Evolutionary conservation across 2,888 invertebrate genomes (phyloP), one percentile per base, ranked within the genome.

Genomic region (Chrysolina haemoptera): DNA sequence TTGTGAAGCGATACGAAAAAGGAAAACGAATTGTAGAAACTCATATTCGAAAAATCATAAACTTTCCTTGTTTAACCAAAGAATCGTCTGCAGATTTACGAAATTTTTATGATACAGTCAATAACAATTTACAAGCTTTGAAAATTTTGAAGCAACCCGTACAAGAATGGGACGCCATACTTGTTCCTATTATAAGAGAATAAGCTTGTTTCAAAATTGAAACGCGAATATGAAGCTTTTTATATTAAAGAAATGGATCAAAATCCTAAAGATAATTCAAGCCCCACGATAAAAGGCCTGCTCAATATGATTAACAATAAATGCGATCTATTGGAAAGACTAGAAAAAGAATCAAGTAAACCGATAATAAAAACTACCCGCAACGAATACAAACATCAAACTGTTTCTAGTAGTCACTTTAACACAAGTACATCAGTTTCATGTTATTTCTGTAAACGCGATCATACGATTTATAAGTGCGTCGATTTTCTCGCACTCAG

Each of bases 41-140:
- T n/a, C n/a, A n/a, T n/a, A n/a, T n/a, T n/a, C n/a, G n/a, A n/a
- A n/a, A n/a, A n/a, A n/a, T n/a, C n/a, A n/a, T n/a, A n/a, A n/a
- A n/a, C n/a, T n/a, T n/a, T n/a, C n/a, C n/a, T n/a, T n/a, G n/a
- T n/a, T n/a, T n/a, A n/a, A n/a, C n/a, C 63, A 63, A n/a, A n/a
- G n/a, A n/a, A n/a, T n/a, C n/a, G n/a, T n/a, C n/a, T n/a, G 46
- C n/a, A 16, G 53, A 46, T 14, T 63, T 63, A 22, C 22, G 62
- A 46, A 35, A 62, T 35, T 48, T 70, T 16, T n/a, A 62, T 22
- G 46, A 69, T 40, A 59, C n/a, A 41, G 41, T 62, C 35, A 62
- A 35, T n/a, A 70, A 70, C 22, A 69, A 69, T 69, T 35, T 59
- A 41, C 16, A n/a, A 1, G 55, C 41, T 12, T 27, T 69, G 35